These are phyloP conservation scores for Zaprionus bogoriensis DNA, from an alignment of 2,888 invertebrate genomes.

Conservation along the genomic window DNA sequence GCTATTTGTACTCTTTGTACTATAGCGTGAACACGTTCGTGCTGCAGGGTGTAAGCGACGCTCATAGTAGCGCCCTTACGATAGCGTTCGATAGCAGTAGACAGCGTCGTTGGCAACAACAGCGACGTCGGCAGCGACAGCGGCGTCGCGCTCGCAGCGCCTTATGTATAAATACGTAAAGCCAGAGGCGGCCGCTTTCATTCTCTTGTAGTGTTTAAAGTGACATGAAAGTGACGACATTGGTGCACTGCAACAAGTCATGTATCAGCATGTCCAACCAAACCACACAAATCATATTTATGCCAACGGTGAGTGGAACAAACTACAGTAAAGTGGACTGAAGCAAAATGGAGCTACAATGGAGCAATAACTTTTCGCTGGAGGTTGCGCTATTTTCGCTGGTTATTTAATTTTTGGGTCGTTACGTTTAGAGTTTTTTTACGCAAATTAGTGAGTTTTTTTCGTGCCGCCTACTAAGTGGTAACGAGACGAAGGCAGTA, in stretches of 20 bases:
- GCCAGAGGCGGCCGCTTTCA: conserved; percentile 78
- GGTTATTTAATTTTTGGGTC: too few relatives aligned
- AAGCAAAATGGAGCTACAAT: too few relatives aligned
- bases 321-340: too few relatives aligned
- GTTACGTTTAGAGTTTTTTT: too few relatives aligned
- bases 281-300: conserved; percentile 83
- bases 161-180: conserved; percentile 78
- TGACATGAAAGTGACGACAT: conserved; percentile 83
- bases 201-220: conserved; percentile 83
- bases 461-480: too few relatives aligned
- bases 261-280: conserved; percentile 84
- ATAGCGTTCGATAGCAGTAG: not conserved
- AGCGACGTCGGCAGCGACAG: not conserved
- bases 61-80: not conserved
- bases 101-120: not conserved
- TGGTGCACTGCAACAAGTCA: conserved; percentile 83
- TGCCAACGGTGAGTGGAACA: conserved; percentile 82
- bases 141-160: not conserved
- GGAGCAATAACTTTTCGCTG: too few relatives aligned
- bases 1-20: not conserved
- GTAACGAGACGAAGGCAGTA: too few relatives aligned
- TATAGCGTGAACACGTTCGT: too few relatives aligned
- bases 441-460: too few relatives aligned
- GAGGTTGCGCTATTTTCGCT: too few relatives aligned
- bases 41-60: not conserved